Evolutionary conservation across 1,140 invertebrate genomes (phyloP).

Genomic region (Lasaia peninsularis): DNA sequence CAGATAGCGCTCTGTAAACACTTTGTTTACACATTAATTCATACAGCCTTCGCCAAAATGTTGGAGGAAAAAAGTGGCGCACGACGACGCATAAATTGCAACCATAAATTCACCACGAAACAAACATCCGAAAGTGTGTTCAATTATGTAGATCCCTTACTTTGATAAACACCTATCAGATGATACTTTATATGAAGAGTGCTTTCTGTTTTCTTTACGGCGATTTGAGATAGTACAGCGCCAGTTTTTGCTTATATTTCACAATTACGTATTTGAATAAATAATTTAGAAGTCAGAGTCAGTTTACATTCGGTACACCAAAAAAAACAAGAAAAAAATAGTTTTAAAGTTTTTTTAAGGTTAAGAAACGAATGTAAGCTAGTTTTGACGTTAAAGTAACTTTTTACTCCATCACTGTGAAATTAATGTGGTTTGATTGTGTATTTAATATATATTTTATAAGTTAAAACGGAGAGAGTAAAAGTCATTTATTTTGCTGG

Average conservation of each 20-base stretch:
- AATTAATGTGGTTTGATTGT: too few relatives aligned
- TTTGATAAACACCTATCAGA: conserved; percentile 26
- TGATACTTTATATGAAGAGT: conserved; percentile 29
- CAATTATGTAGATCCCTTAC: conserved; percentile 43
- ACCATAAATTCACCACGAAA: conserved; percentile 36
- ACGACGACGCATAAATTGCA: conserved; percentile 39
- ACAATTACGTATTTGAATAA: too few relatives aligned
- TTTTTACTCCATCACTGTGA: too few relatives aligned
- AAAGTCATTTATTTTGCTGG: too few relatives aligned
- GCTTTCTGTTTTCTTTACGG: conserved; percentile 10
- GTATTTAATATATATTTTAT: too few relatives aligned
- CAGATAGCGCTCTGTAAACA: conserved; percentile 2
- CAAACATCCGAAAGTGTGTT: conserved; percentile 39
- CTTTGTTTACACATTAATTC: conserved; percentile 12
- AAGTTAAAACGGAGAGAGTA: too few relatives aligned
- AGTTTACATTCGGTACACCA: too few relatives aligned
- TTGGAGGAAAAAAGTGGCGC: conserved; percentile 27
- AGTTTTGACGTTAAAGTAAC: too few relatives aligned
- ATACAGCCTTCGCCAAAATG: conserved; percentile 12
- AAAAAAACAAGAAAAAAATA: too few relatives aligned
- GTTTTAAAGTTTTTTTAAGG: too few relatives aligned
- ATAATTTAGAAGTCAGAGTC: too few relatives aligned
- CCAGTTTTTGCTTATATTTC: not conserved
- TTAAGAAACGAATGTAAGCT: too few relatives aligned
- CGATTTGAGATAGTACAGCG: conserved; percentile 1